These are phyloP conservation scores for Volucella inflata DNA, from an alignment of 2,888 invertebrate genomes.

Conservation along the genomic window DNA sequence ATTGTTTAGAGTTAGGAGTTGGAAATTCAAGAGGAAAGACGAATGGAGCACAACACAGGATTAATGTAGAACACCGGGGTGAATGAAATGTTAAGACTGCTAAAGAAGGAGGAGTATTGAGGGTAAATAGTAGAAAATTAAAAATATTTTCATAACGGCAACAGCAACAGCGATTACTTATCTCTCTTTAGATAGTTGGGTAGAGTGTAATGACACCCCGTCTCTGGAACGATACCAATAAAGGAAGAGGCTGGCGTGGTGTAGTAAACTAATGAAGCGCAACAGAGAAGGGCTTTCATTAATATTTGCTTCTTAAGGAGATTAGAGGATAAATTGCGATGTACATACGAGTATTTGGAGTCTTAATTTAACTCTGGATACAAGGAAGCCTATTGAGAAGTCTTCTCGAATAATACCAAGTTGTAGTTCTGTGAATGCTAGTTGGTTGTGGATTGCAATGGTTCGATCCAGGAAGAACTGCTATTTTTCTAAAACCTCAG, in stretches of 20 bases:
- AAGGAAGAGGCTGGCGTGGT: conserved; percentile 23
- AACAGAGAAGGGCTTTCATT: not conserved
- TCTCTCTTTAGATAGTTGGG: conserved; percentile 44
- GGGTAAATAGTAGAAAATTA: conserved; percentile 57
- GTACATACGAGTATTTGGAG: not conserved
- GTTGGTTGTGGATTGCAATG: too few species aligned
- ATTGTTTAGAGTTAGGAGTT: conserved; percentile 41
- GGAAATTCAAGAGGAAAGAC: conserved; percentile 1
- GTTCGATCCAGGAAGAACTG: too few species aligned
- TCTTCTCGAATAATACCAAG: too few species aligned
- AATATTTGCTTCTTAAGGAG: not conserved
- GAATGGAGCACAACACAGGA: conserved; percentile 7
- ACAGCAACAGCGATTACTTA: conserved; percentile 52
- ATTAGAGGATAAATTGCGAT: not conserved
- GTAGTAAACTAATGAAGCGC: conserved; percentile 39
- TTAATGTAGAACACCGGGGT: conserved; percentile 63
- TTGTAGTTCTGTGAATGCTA: too few species aligned
- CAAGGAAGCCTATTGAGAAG: too few species aligned
- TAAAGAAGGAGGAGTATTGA: not conserved
- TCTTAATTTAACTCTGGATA: too few species aligned
- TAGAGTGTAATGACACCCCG: conserved; percentile 27
- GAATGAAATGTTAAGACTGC: conserved; percentile 50
- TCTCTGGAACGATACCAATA: not conserved
- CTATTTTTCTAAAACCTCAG: too few species aligned
- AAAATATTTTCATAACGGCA: conserved; percentile 58